A percentile compares a stretch with the other conserved stretches of the same genome.
Conservation (phyloP, 1,140 invertebrate genomes). For the Ruditapes philippinarum region DNA sequence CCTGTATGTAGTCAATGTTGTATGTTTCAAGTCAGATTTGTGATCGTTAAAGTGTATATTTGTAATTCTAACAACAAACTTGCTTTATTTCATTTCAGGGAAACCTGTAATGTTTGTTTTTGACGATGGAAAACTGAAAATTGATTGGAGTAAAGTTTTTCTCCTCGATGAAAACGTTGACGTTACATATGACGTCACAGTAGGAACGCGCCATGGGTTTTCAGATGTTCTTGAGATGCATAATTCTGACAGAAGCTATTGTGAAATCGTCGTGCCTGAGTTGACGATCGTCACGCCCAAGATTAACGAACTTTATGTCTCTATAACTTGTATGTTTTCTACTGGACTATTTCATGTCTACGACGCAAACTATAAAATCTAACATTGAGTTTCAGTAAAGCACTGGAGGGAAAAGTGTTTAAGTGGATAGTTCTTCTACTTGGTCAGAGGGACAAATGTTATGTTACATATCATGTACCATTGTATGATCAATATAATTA, state of each 20-base stretch:
- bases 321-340: slow-evolving; percentile 10
- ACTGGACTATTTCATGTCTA: not conserved
- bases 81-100: slow-evolving; percentile 13
- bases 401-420: no score
- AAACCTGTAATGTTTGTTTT: not conserved
- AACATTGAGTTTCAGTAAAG: no score
- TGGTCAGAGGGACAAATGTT: no score
- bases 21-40: no score
- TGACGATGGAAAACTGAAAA: not conserved
- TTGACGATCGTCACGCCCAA: slow-evolving; percentile 20
- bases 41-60: no score
- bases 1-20: no score
- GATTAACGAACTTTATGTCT: slow-evolving; percentile 13
- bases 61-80: not conserved
- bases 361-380: slow-evolving; percentile 34
- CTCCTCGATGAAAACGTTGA: not conserved
- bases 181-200: not conserved
- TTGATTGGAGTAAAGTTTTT: slow-evolving; percentile 34
- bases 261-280: not conserved
- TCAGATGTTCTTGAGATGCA: slow-evolving; percentile 5
- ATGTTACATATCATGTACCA: no score
- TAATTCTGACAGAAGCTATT: not conserved
- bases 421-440: no score
- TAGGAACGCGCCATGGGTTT: slow-evolving; percentile 27
- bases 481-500: no score